Base-by-base conservation (phyloP, 2,113 vertebrate genomes). In the Ophiodon elongatus region DNA sequence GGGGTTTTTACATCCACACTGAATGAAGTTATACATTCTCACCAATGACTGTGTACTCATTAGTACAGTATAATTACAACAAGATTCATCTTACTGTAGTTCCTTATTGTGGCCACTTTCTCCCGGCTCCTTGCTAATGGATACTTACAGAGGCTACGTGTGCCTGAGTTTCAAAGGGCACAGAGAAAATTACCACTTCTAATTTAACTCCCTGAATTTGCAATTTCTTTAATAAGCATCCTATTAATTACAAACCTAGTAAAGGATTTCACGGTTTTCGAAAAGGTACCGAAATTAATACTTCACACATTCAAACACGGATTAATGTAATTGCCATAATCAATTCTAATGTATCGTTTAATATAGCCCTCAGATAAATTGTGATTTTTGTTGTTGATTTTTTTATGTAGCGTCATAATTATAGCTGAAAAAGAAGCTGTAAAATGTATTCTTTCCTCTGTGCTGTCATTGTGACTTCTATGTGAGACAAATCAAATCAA, bases 241-340 rank as follows among this genome's bases (percentile, higher is more conserved):
- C 15, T 70, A 79, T 91, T 89, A 93, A 93, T 95, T 89, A 88
- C 80, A 64, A 76, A 73, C 31, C 75, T 70, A 72, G 77, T 71
- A 79, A 76, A 82, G 86, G 75, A 79, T 82, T 84, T 83, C 82
- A 89, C 91, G 76, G 67, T 83, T 93, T 88, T 73, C 43, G 83
- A 80, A 77, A 19, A 84, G 82, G 50, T 54, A 62, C 82, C 85
- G 3, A 83, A 83, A 76, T 85, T 63, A 87, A 79, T 71, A 19
- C 47, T 41, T 71, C 69, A 69, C 86, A 59, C 78, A 88, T 90
- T 85, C 71, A 79, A 91, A 70, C 41, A 73, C 5, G 60, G 77
- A 65, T 65, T 69, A 62, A 59, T 15, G 57, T 81, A 73, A 89
- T 89, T 79, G 75, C 70, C 50, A 54, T 66, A 70, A 70, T 84